These are phyloP conservation scores for Idaea dimidiata DNA, from an alignment of 2,888 invertebrate species.

Conservation along the genomic window DNA sequence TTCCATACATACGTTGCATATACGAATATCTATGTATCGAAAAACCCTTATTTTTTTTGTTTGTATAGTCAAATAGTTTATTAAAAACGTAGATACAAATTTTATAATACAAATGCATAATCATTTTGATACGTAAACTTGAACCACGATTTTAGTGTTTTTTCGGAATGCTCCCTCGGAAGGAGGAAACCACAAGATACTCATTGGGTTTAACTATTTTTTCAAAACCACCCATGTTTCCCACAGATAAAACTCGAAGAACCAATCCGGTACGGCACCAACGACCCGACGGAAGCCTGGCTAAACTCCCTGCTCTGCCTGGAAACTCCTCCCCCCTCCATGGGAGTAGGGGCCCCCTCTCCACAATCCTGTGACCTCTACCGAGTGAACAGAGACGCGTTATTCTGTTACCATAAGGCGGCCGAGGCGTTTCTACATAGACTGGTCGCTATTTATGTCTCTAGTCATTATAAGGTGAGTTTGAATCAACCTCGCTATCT, in stretches of 20 bases:
- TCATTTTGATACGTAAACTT: too few relatives aligned
- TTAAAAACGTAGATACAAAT: too few relatives aligned
- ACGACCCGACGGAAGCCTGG: constrained; percentile 95
- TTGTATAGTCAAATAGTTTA: too few relatives aligned
- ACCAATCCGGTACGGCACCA: constrained; percentile 94
- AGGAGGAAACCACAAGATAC: too few relatives aligned
- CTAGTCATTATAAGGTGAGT: constrained; percentile 96
- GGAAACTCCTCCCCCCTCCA: constrained; percentile 87
- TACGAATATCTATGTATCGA: too few relatives aligned
- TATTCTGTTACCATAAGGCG: constrained; percentile 98
- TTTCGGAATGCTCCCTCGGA: too few relatives aligned
- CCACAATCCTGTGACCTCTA: constrained; percentile 94
- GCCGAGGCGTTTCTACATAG: constrained; percentile 95
- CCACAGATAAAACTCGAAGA: constrained; percentile 90
- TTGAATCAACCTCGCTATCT: constrained; percentile 3
- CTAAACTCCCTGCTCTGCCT: constrained; percentile 94
- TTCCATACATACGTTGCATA: too few relatives aligned
- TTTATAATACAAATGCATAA: too few relatives aligned
- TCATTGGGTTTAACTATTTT: too few relatives aligned
- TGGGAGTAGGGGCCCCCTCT: constrained; percentile 91
- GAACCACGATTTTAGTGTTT: too few relatives aligned
- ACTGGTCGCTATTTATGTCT: constrained; percentile 95
- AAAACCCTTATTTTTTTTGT: too few relatives aligned
- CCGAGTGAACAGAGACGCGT: constrained; percentile 91
- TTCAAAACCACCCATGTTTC: too few relatives aligned